Conservation (phyloP, 2,113 vertebrate genomes). For the Porphyrio hochstetteri region DNA sequence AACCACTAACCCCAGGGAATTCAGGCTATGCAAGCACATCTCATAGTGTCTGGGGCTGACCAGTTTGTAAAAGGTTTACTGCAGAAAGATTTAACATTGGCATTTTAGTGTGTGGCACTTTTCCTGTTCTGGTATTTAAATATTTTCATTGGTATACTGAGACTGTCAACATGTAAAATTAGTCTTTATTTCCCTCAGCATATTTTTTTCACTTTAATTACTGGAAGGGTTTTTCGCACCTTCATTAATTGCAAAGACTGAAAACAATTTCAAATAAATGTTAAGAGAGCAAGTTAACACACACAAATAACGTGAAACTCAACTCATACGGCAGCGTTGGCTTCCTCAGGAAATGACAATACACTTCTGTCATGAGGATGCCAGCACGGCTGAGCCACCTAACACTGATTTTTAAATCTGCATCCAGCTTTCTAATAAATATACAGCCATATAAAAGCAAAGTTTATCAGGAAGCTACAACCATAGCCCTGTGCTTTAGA, state of each 20-base stretch:
- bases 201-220: not conserved
- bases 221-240: not conserved
- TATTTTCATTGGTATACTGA: not conserved
- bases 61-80: not conserved
- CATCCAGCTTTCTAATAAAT: not conserved
- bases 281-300: not conserved
- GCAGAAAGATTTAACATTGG: not conserved
- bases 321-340: not conserved
- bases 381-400: not conserved
- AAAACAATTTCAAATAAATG: not conserved
- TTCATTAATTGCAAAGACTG: not conserved
- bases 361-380: not conserved
- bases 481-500: not conserved
- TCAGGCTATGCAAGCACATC: not conserved
- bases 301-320: not conserved
- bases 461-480: not conserved
- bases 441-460: not conserved
- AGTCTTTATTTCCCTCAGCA: not conserved
- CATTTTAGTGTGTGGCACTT: not conserved
- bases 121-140: not conserved
- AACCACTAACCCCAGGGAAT: not conserved
- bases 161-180: not conserved
- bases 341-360: not conserved
- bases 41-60: not conserved
- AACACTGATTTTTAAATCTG: not conserved